Evolutionary conservation across 2,797 vertebrate species (phyloP).

Genomic region (Erpetoichthys calabaricus): DNA sequence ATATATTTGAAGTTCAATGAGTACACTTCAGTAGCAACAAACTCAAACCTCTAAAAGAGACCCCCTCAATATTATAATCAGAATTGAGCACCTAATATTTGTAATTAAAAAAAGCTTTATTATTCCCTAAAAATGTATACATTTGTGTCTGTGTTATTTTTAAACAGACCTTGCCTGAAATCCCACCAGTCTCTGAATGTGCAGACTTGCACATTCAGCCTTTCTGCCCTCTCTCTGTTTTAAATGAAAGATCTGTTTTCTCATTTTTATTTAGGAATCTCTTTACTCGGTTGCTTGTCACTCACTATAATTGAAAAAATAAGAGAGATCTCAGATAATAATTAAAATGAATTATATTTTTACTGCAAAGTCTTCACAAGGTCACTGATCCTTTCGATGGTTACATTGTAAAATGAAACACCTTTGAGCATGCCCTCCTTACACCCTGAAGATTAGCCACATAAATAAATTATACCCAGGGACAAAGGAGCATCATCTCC

Average conservation of each 20-base stretch:
- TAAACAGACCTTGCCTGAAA: too few relatives aligned
- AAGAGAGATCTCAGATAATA: slow-evolving; percentile 26
- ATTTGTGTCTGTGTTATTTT: too few relatives aligned
- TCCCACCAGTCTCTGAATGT: neutral
- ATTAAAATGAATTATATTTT: slow-evolving; percentile 36
- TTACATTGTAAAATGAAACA: slow-evolving; percentile 40
- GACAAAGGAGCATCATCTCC: slow-evolving; percentile 35
- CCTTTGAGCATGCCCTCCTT: slow-evolving; percentile 35
- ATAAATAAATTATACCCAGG: slow-evolving; percentile 45
- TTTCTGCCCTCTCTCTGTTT: neutral
- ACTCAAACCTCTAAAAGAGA: too few relatives aligned
- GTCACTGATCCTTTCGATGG: slow-evolving; percentile 37
- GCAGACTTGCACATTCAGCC: slow-evolving; percentile 6
- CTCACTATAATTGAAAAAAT: slow-evolving; percentile 21
- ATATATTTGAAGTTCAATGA: too few relatives aligned
- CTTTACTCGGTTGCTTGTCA: slow-evolving; percentile 10
- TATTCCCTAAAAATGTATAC: too few relatives aligned
- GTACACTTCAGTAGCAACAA: too few relatives aligned
- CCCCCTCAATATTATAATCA: too few relatives aligned
- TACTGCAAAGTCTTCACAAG: slow-evolving; percentile 33
- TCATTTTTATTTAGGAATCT: slow-evolving; percentile 16
- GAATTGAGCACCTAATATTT: too few relatives aligned
- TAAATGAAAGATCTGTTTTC: slow-evolving; percentile 6
- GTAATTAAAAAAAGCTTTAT: too few relatives aligned
- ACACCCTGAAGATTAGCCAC: slow-evolving; percentile 48